phyloP scores from a whole-genome alignment of 2,113 vertebrate species.

The Scalopus aquaticus region DNA sequence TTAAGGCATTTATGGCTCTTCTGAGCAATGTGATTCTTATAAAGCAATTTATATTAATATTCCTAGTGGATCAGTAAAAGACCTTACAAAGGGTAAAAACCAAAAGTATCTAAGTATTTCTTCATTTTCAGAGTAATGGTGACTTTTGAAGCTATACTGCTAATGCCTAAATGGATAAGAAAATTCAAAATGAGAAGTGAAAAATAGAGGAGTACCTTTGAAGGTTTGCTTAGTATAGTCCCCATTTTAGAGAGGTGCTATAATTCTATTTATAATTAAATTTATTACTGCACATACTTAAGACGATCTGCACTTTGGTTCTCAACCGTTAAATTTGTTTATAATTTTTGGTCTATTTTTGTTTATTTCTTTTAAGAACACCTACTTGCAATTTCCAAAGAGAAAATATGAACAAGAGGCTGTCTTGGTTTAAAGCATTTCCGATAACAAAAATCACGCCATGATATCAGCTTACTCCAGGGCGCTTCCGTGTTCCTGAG shows the following conservation, averaged over 20 bases:
- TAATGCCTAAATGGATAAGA: not conserved
- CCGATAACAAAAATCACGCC: slow-evolving; percentile 71
- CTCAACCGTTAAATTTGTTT: not conserved
- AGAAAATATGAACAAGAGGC: not conserved
- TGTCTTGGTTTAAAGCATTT: slow-evolving; percentile 73
- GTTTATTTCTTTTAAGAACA: not conserved
- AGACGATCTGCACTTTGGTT: not conserved
- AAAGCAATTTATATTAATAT: not conserved
- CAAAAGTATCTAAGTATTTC: not conserved
- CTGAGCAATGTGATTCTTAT: not conserved
- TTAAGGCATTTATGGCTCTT: slow-evolving; percentile 5
- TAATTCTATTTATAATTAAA: not conserved
- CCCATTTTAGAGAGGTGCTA: not conserved
- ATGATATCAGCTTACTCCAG: slow-evolving; percentile 78
- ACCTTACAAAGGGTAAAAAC: not conserved
- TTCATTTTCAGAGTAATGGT: slow-evolving; percentile 27
- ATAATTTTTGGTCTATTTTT: not conserved
- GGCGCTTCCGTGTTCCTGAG: slow-evolving; percentile 83
- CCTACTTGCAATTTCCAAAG: not conserved
- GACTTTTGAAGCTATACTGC: slow-evolving; percentile 6
- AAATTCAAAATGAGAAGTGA: slow-evolving; percentile 1
- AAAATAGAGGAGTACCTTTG: not conserved
- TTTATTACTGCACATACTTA: not conserved
- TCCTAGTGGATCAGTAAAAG: not conserved
- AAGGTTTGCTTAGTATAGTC: not conserved